These are phyloP conservation scores for Drosophila nebulosa DNA, from an alignment of 1,140 invertebrate genomes.

Conservation along the genomic window DNA sequence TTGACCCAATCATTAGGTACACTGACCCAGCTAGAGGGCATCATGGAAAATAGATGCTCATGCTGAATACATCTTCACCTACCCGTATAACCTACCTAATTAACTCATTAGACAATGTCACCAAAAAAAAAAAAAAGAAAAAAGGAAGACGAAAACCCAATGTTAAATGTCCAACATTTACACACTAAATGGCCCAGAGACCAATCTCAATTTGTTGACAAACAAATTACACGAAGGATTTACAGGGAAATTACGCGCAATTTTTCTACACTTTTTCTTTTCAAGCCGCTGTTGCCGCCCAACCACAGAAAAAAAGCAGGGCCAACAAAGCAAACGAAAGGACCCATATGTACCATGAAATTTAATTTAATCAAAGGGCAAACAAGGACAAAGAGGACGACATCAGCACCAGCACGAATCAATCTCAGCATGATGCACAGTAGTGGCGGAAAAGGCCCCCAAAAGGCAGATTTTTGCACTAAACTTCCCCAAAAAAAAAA, in stretches of 20 bases:
- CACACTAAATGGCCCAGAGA: slow-evolving; percentile 43
- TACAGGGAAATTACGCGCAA: slow-evolving; percentile 68
- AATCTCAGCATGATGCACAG: slow-evolving; percentile 45
- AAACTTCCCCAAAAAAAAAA: slow-evolving; percentile 11
- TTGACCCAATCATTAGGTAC: slow-evolving; percentile 36
- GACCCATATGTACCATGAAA: slow-evolving; percentile 73
- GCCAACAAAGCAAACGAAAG: slow-evolving; percentile 15
- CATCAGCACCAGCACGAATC: slow-evolving; percentile 29
- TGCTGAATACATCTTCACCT: slow-evolving; percentile 33
- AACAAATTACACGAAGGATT: slow-evolving; percentile 76
- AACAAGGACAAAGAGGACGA: slow-evolving; percentile 29
- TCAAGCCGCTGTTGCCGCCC: slow-evolving; percentile 31
- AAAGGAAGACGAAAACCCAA: slow-evolving; percentile 14
- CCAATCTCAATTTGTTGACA: slow-evolving; percentile 65
- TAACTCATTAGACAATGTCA: slow-evolving; percentile 78
- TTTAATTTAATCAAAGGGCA: slow-evolving; percentile 80
- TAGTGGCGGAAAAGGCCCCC: slow-evolving; percentile 21
- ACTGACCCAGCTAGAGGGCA: slow-evolving; percentile 36
- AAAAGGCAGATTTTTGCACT: slow-evolving; percentile 35
- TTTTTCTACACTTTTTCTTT: slow-evolving; percentile 71
- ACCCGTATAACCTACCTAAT: slow-evolving; percentile 63
- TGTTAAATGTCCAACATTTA: slow-evolving; percentile 73
- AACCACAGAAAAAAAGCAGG: slow-evolving; percentile 17
- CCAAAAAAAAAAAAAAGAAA: slow-evolving; percentile 15
- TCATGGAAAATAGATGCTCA: slow-evolving; percentile 21